These are phyloP conservation scores for Idaea straminata DNA, from an alignment of 2,888 invertebrate species.

Conservation along the genomic window DNA sequence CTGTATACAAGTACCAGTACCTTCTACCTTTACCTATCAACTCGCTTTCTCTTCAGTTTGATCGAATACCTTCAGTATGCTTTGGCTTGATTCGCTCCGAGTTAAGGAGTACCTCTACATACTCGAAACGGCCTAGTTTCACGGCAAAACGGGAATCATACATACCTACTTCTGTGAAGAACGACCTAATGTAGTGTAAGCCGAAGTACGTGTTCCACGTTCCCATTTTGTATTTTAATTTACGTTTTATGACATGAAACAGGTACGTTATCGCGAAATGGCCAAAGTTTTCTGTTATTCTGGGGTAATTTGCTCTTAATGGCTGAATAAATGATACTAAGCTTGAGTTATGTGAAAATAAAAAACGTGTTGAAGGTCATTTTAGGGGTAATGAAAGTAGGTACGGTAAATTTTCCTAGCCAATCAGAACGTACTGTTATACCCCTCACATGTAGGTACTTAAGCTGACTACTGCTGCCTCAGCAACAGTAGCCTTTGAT, in stretches of 20 bases:
- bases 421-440: not conserved
- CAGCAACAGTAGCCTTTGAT: too few relatives aligned
- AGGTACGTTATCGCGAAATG: conserved; percentile 11
- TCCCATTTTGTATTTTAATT: conserved; percentile 2
- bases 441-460: too few relatives aligned
- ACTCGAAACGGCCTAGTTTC: conserved; percentile 45
- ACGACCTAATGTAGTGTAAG: conserved; percentile 30
- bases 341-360: conserved; percentile 3
- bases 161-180: conserved; percentile 20
- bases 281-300: not conserved
- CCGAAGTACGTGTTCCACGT: conserved; percentile 11
- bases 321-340: not conserved
- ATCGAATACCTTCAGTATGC: conserved; percentile 9
- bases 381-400: not conserved
- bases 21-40: not conserved
- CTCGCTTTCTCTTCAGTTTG: not conserved
- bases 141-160: conserved; percentile 28
- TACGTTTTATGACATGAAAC: conserved; percentile 2
- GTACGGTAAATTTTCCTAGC: not conserved
- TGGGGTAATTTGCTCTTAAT: not conserved
- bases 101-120: conserved; percentile 35
- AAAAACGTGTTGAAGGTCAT: not conserved
- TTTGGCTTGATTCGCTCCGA: conserved; percentile 27
- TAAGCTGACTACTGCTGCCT: too few relatives aligned
- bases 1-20: not conserved